A percentile compares a stretch with the other conserved stretches of the same genome.
These are phyloP conservation scores for Ganaspis brasiliensis DNA, from an alignment of 2,888 invertebrate species.

Conservation along the genomic window DNA sequence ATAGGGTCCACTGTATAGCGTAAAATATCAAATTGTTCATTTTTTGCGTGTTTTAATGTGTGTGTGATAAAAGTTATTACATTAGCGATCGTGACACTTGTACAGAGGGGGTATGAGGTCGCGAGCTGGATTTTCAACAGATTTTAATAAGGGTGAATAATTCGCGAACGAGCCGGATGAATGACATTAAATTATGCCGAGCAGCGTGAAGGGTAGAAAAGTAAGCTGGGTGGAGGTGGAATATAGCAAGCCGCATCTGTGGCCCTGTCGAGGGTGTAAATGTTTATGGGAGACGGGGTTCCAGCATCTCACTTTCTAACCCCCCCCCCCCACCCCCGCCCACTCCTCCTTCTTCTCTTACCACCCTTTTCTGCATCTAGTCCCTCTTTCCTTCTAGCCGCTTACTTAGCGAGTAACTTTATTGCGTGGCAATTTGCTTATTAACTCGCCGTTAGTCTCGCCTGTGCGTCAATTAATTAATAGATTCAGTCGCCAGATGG, in stretches of 20 bases:
- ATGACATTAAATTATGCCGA: slow-evolving; percentile 77
- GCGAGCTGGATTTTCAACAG: slow-evolving; percentile 71
- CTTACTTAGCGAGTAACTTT: slow-evolving; percentile 74
- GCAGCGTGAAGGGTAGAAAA: slow-evolving; percentile 59
- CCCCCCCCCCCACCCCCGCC: not conserved
- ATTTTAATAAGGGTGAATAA: slow-evolving; percentile 75
- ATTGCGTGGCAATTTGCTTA: slow-evolving; percentile 81
- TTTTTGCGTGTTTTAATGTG: not conserved
- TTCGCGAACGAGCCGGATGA: slow-evolving; percentile 72
- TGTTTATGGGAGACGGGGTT: slow-evolving; percentile 72
- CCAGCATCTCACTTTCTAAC: slow-evolving; percentile 61
- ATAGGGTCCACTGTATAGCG: not conserved
- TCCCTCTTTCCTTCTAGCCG: slow-evolving; percentile 48
- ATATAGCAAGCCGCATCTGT: slow-evolving; percentile 79
- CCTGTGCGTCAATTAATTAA: slow-evolving; percentile 79
- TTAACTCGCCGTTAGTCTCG: slow-evolving; percentile 80
- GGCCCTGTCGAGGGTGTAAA: slow-evolving; percentile 79
- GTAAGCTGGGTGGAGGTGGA: slow-evolving; percentile 61
- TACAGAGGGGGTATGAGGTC: slow-evolving; percentile 61
- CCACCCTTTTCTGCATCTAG: too few species aligned
- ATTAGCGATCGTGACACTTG: slow-evolving; percentile 54
- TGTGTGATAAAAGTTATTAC: slow-evolving; percentile 44
- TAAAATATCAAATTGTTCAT: not conserved
- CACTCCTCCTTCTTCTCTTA: too few species aligned
- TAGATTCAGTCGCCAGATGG: slow-evolving; percentile 77